phyloP scores from a whole-genome alignment of 2,888 invertebrate genomes.

The Morinoia aosen region DNA sequence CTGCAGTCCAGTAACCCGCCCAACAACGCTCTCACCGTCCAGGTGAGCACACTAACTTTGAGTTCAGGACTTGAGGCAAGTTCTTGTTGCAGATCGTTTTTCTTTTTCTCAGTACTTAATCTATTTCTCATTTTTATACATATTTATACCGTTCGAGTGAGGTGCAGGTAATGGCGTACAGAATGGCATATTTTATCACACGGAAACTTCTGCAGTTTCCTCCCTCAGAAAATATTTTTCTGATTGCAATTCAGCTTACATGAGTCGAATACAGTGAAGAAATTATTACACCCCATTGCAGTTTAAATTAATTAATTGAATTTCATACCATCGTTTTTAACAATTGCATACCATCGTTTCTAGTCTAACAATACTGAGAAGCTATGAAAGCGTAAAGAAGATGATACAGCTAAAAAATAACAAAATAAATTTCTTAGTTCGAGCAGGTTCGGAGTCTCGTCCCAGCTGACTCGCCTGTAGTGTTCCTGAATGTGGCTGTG shows the following conservation, averaged over 20 bases:
- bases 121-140: not conserved
- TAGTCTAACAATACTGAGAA: not conserved
- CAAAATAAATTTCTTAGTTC: constrained; percentile 16
- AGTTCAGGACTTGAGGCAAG: too few species aligned
- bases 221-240: too few species aligned
- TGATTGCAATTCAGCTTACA: too few species aligned
- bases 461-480: constrained; percentile 53
- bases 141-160: too few species aligned
- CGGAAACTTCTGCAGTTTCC: too few species aligned
- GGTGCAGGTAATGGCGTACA: too few species aligned
- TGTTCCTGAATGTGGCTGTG: constrained; percentile 53
- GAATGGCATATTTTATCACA: too few species aligned
- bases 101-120: not conserved
- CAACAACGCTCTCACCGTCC: constrained; percentile 45
- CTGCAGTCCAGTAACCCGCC: constrained; percentile 54
- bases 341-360: too few species aligned
- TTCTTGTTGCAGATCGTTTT: not conserved
- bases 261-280: not conserved
- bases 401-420: not conserved
- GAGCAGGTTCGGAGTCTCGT: constrained; percentile 48
- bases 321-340: too few species aligned
- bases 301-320: not conserved
- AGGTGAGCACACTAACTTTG: constrained; percentile 14
- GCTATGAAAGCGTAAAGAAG: not conserved
- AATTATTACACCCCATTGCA: not conserved